Percentiles rank a stretch among this genome's conserved stretches.
Conservation (phyloP, 2,888 invertebrate species). For the Cecidostiba fungosa region DNA sequence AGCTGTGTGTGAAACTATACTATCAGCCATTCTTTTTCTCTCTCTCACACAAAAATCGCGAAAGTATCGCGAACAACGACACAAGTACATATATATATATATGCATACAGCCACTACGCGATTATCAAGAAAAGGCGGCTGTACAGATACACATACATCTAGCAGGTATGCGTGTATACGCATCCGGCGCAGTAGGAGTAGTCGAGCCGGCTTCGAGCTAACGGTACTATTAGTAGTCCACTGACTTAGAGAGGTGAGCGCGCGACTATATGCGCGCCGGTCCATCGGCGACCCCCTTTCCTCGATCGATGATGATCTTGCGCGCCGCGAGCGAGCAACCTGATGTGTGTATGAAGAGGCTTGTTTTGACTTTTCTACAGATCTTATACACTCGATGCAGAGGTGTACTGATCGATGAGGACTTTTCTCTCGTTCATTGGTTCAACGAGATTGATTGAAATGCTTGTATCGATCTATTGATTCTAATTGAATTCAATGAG, state of each 20-base stretch:
- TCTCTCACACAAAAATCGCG: neutral
- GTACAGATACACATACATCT: neutral
- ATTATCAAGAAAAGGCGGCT: neutral
- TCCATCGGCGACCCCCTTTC: conserved; percentile 59
- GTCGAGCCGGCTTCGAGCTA: conserved; percentile 64
- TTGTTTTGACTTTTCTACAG: too few species aligned
- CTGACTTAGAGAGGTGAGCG: conserved; percentile 68
- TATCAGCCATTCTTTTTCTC: too few species aligned
- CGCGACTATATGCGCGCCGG: neutral
- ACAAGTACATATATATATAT: neutral
- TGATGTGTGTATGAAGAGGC: too few species aligned
- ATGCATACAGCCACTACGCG: neutral
- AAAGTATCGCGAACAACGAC: neutral
- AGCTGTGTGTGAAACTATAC: neutral
- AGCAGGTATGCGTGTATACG: conserved; percentile 23
- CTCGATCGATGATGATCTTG: conserved; percentile 50
- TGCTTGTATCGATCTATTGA: too few species aligned
- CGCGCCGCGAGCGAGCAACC: neutral
- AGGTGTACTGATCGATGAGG: too few species aligned
- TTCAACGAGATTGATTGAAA: too few species aligned
- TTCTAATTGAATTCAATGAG: too few species aligned
- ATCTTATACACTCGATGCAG: too few species aligned
- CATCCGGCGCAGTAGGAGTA: conserved; percentile 57
- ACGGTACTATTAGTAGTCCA: conserved; percentile 76
- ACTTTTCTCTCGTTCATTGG: too few species aligned